Percentiles rank a stretch among this genome's conserved stretches.
Evolutionary conservation across 2,797 vertebrate species (phyloP).

Genomic region (Notolabrus celidotus): DNA sequence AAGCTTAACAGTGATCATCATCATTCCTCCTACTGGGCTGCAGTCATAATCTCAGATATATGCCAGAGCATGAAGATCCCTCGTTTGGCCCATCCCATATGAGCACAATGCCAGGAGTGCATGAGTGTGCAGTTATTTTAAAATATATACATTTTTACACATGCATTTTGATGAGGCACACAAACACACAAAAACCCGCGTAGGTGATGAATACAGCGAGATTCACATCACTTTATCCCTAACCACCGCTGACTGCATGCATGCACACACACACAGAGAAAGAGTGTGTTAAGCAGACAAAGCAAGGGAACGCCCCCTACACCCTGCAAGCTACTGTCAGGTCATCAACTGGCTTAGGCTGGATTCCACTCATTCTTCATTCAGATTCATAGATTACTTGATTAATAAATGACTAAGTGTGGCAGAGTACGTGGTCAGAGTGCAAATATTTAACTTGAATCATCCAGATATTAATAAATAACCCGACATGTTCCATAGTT

Average conservation of each 20-base stretch:
- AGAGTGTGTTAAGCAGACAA: constrained; percentile 78
- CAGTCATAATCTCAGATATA: constrained; percentile 64
- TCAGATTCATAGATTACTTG: constrained; percentile 15
- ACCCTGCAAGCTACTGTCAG: constrained; percentile 76
- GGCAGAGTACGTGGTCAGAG: not conserved
- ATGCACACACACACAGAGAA: constrained; percentile 34
- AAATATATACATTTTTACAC: constrained; percentile 4
- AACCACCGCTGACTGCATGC: constrained; percentile 37
- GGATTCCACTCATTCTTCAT: constrained; percentile 60
- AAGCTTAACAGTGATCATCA: constrained; percentile 56
- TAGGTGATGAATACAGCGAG: constrained; percentile 15
- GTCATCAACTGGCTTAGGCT: constrained; percentile 70
- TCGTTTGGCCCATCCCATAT: constrained; percentile 26
- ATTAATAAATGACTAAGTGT: not conserved
- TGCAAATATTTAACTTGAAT: not conserved
- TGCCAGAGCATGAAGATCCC: constrained; percentile 38
- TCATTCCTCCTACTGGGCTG: constrained; percentile 49
- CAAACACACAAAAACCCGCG: not conserved
- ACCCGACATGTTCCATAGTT: not conserved
- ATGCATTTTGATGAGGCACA: constrained; percentile 23
- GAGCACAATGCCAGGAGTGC: constrained; percentile 41
- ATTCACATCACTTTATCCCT: constrained; percentile 40
- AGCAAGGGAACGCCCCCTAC: constrained; percentile 84
- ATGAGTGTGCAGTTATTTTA: constrained; percentile 16
- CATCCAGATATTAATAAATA: not conserved